phyloP scores from a whole-genome alignment of 2,888 invertebrate species.

The Lithophane semibrunnea region DNA sequence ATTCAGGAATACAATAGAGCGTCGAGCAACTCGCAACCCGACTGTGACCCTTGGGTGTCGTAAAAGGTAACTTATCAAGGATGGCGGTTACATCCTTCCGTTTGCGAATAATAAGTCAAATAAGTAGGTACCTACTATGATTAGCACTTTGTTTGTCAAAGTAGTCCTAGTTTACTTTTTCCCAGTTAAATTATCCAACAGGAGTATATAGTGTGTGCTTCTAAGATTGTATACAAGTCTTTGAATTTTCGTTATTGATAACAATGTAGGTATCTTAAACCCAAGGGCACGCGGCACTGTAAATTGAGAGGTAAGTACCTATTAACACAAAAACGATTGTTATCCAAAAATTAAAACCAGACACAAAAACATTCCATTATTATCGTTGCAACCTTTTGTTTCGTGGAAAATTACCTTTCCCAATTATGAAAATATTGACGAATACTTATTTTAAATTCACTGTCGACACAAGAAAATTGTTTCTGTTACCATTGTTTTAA shows the following conservation, averaged over 20 bases:
- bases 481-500: slow-evolving; percentile 4
- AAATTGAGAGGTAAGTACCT: not conserved
- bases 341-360: not conserved
- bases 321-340: not conserved
- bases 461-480: slow-evolving; percentile 4
- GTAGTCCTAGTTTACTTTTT: not conserved
- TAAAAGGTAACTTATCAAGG: slow-evolving; percentile 38
- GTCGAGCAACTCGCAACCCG: not conserved
- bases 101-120: slow-evolving; percentile 17
- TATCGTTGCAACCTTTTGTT: slow-evolving; percentile 9
- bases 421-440: slow-evolving; percentile 25
- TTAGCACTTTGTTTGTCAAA: not conserved
- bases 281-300: not conserved
- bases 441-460: not conserved
- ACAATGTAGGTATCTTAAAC: not conserved
- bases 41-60: slow-evolving; percentile 24
- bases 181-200: not conserved
- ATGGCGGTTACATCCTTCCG: not conserved
- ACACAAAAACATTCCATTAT: slow-evolving; percentile 7
- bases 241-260: not conserved
- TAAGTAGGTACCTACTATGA: not conserved
- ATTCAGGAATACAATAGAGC: slow-evolving; percentile 41
- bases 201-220: not conserved
- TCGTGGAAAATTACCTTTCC: not conserved
- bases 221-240: not conserved